A percentile compares a stretch with the other conserved stretches of the same genome.
These are phyloP conservation scores for Shargacucullia verbasci DNA, from an alignment of 2,888 invertebrate genomes.

Conservation along the genomic window DNA sequence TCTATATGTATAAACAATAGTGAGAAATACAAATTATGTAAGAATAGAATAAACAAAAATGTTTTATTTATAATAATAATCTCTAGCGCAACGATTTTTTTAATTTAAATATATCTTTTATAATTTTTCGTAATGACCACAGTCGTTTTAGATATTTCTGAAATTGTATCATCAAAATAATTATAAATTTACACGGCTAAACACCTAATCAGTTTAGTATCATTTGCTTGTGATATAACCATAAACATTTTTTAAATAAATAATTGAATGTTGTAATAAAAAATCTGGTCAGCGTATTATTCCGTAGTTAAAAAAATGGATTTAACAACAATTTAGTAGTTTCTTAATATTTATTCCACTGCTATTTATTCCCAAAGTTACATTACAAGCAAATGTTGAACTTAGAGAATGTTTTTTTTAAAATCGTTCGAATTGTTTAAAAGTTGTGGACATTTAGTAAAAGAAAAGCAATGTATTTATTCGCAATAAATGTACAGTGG, in stretches of 20 bases:
- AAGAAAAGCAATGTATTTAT: constrained; percentile 83
- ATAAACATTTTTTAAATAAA: background rate
- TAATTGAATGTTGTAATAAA: too few relatives aligned
- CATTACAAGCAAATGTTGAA: background rate
- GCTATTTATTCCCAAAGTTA: too few relatives aligned
- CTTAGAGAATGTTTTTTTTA: too few relatives aligned
- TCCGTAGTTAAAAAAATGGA: too few relatives aligned
- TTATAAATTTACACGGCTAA: constrained; percentile 18
- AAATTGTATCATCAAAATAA: constrained; percentile 22
- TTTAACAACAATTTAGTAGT: too few relatives aligned
- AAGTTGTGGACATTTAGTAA: constrained; percentile 44
- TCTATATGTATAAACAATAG: constrained; percentile 53
- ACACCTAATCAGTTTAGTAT: constrained; percentile 18
- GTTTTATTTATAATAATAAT: constrained; percentile 49
- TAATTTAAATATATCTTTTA: constrained; percentile 21
- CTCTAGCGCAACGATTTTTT: constrained; percentile 37
- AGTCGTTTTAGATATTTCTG: constrained; percentile 27
- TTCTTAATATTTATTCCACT: too few relatives aligned
- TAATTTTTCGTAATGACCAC: constrained; percentile 25
- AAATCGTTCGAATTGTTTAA: constrained; percentile 30
- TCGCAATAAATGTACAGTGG: constrained; percentile 85
- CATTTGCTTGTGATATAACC: constrained; percentile 34
- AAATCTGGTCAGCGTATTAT: too few relatives aligned
- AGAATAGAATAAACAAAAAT: constrained; percentile 40
- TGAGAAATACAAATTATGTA: constrained; percentile 57